A percentile compares a stretch with the other conserved stretches of the same genome.
These are phyloP conservation scores for Spilarctia lutea DNA, from an alignment of 2,888 invertebrate genomes.

Conservation along the genomic window DNA sequence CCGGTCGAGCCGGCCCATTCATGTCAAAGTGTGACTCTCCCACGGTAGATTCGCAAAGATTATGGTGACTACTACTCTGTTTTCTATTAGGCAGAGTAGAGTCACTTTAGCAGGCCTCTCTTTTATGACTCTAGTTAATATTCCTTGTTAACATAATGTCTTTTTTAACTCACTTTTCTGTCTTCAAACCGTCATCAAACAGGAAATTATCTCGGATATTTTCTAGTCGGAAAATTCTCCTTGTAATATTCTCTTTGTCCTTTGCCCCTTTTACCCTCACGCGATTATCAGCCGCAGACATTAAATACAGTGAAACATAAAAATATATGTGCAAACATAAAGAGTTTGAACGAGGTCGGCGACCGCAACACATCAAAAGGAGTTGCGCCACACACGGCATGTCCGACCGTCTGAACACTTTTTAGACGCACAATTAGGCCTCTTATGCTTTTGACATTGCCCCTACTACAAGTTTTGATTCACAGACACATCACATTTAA, in stretches of 20 bases:
- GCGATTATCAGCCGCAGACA: conserved; percentile 39
- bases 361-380: conserved; percentile 64
- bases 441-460: conserved; percentile 73
- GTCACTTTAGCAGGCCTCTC: background rate
- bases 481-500: too few species aligned
- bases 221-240: conserved; percentile 20
- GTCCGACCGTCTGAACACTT: conserved; percentile 64
- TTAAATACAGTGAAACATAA: conserved; percentile 39
- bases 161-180: background rate
- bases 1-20: too few species aligned
- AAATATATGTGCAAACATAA: conserved; percentile 32
- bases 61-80: too few species aligned
- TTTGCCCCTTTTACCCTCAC: conserved; percentile 26
- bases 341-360: conserved; percentile 50
- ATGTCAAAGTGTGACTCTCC: too few species aligned
- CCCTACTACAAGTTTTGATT: conserved; percentile 53
- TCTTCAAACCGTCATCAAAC: background rate
- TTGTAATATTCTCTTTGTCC: conserved; percentile 27
- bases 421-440: conserved; percentile 78
- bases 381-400: conserved; percentile 54
- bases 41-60: too few species aligned
- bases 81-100: too few species aligned
- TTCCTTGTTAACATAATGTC: background rate
- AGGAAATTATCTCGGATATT: background rate
- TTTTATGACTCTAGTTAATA: background rate